Base-by-base conservation (phyloP, 2,888 invertebrate species). In the Polyploca ridens region DNA sequence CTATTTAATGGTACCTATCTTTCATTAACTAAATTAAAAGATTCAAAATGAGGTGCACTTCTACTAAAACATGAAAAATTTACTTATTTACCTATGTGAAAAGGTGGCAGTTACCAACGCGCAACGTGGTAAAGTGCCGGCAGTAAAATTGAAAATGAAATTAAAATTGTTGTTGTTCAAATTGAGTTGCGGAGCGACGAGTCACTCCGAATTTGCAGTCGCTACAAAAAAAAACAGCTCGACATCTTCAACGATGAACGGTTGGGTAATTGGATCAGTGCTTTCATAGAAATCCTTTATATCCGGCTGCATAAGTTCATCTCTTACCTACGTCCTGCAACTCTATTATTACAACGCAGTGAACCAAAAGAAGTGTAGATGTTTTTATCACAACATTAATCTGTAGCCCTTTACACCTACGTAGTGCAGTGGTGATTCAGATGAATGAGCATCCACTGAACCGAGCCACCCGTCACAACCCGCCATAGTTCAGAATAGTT, bases 361-460 rank as follows among this genome's bases (percentile, higher is more conserved):
- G 41, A 41, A 46, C 46, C n/a, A 46, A 6, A n/a, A 46, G 7
- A 46, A 46, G 46, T 46, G 46, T 46, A 74, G 67, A 62, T 73
- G 75, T 76, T 83, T 83, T 83, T 83, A 83, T 81, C 78, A 76
- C 75, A 76, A 73, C 76, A 79, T 74, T 78, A 74, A 73, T 82
- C 71, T 73, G 78, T 75, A 74, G 78, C 82, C 82, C 81, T 86
- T 84, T 75, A 82, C 88, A 83, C 82, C 86, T 82, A 85, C 83
- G 78, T 77, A 70, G 73, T 73, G 75, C 78, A 73, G 76, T 77
- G 75, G 75, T 73, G 78, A 73, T 78, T 71, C 89, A 83, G 79
- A 78, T 83, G 85, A 84, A 81, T 89, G 86, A 84, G 90, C 84
- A 88, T 83, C 80, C 91, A 89, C 75, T 91, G 91, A 91, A 89